Evolutionary conservation across 2,797 vertebrate genomes (phyloP).

Genomic region (Falco berigora): DNA sequence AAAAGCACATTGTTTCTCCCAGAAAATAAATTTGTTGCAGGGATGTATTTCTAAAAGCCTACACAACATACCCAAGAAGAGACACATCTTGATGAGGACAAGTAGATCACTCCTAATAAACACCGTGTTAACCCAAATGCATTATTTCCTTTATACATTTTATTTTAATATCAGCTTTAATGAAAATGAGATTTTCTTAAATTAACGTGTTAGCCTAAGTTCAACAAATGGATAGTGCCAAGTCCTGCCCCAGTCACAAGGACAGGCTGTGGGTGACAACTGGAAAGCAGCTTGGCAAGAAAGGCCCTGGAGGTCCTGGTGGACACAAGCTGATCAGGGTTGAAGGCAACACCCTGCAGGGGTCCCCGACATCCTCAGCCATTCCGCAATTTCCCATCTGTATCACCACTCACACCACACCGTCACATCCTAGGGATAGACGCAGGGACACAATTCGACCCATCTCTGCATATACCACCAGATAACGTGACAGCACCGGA

Average conservation of each 20-base stretch:
- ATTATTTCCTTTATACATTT: neutral
- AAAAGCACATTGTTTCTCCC: neutral
- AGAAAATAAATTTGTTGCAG: neutral
- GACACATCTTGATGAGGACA: neutral
- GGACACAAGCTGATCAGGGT: neutral
- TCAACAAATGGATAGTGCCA: neutral
- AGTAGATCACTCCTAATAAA: neutral
- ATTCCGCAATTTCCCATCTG: neutral
- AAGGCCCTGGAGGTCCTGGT: neutral
- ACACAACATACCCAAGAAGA: neutral
- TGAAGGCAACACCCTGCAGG: neutral
- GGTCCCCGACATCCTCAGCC: neutral
- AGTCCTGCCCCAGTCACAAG: neutral
- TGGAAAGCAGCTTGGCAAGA: neutral
- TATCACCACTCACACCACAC: neutral
- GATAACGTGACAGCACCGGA: neutral
- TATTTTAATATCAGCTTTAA: neutral
- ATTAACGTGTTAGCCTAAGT: neutral
- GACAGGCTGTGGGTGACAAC: neutral
- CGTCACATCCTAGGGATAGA: neutral
- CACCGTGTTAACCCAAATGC: neutral
- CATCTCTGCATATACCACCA: neutral
- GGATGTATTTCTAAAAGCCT: neutral
- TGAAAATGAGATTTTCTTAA: neutral
- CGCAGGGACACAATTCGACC: neutral